phyloP scores from a whole-genome alignment of 2,888 invertebrate species.

The Dysmachus trigonus region DNA sequence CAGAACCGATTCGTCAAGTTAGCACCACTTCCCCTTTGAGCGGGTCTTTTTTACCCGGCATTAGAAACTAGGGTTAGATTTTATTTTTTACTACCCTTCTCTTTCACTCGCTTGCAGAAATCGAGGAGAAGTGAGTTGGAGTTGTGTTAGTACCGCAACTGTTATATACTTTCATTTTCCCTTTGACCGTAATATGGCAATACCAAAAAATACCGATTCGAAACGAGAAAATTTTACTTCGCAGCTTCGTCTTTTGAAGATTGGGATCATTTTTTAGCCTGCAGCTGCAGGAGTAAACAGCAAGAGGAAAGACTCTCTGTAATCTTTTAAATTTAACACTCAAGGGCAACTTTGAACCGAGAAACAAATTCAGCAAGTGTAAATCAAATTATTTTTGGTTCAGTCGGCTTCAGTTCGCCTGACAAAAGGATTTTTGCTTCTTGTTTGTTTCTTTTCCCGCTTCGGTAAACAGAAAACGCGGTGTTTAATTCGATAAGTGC shows the following conservation, averaged over 20 bases:
- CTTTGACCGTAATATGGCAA: not conserved
- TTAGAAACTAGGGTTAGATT: not conserved
- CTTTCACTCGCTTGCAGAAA: not conserved
- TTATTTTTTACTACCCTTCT: not conserved
- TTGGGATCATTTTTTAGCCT: not conserved
- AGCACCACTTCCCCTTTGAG: not conserved
- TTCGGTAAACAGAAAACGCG: not conserved
- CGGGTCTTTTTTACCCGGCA: not conserved
- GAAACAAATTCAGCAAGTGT: not conserved
- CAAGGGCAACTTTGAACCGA: not conserved
- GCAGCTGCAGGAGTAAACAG: not conserved
- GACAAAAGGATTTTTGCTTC: not conserved
- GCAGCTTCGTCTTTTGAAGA: not conserved
- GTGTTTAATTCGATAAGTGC: constrained; percentile 12
- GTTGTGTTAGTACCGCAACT: not conserved
- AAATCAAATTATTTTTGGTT: too few relatives aligned
- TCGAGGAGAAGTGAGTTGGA: not conserved
- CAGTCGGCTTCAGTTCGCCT: not conserved
- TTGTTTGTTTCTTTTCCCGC: too few relatives aligned
- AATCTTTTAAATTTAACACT: not conserved
- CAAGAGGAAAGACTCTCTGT: not conserved
- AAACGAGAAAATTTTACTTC: not conserved
- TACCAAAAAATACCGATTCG: not conserved
- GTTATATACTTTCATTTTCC: not conserved
- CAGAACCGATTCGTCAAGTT: not conserved